These are phyloP conservation scores for Camponotus floridanus DNA, from an alignment of 1,140 invertebrate species.

Conservation along the genomic window DNA sequence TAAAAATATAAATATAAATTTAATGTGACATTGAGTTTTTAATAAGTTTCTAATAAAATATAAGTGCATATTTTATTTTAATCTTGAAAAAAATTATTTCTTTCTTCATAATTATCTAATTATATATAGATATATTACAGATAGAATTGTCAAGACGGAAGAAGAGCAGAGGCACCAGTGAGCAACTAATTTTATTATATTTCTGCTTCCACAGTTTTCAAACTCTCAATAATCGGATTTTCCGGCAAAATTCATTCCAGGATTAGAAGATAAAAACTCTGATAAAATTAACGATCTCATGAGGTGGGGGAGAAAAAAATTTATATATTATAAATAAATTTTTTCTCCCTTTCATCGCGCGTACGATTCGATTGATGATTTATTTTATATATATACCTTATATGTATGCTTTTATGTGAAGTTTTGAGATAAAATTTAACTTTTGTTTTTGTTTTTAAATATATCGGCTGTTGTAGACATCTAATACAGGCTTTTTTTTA, in stretches of 20 bases:
- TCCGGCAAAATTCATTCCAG: constrained; percentile 56
- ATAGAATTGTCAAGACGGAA: constrained; percentile 49
- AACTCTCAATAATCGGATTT: constrained; percentile 78
- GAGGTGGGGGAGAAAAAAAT: not conserved
- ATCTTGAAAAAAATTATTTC: not conserved
- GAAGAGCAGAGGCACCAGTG: constrained; percentile 60
- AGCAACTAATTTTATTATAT: constrained; percentile 77
- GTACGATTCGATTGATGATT: not conserved
- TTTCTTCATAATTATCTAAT: constrained; percentile 1
- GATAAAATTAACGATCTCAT: constrained; percentile 50
- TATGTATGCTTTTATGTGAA: not conserved
- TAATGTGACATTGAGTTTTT: not conserved
- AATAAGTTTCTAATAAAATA: too few species aligned
- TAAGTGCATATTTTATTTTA: not conserved
- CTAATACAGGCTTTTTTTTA: not conserved
- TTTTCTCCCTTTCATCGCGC: not conserved
- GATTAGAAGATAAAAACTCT: constrained; percentile 40
- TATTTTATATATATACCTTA: not conserved
- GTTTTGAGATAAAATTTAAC: constrained; percentile 6
- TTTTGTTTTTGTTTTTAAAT: not conserved
- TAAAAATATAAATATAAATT: not conserved
- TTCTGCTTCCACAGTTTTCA: constrained; percentile 66
- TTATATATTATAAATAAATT: constrained; percentile 41
- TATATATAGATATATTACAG: constrained; percentile 5
- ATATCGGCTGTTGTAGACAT: not conserved